These are phyloP conservation scores for Drosophila saltans DNA, from an alignment of 1,140 invertebrate genomes.

Conservation along the genomic window DNA sequence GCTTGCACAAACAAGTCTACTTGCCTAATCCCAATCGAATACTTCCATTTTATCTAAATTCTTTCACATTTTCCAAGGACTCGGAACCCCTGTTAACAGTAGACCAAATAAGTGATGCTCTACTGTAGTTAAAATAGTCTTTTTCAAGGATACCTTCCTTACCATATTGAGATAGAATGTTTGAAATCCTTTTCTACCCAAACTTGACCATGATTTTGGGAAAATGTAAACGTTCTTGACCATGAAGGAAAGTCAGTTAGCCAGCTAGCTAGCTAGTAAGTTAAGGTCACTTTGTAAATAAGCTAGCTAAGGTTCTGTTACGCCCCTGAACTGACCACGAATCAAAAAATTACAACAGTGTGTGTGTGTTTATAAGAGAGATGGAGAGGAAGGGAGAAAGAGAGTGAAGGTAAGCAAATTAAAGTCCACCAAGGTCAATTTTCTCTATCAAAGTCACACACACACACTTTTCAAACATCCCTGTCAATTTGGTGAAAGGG, in stretches of 20 bases:
- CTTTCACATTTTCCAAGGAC: no score
- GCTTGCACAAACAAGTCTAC: no score
- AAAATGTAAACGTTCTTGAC: not conserved
- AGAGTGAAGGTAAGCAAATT: not conserved
- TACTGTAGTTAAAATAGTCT: no score
- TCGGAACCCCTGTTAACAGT: no score
- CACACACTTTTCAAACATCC: not conserved
- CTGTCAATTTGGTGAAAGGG: not conserved
- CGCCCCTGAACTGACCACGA: constrained; percentile 1
- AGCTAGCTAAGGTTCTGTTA: not conserved
- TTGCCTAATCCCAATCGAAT: no score
- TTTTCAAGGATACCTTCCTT: no score
- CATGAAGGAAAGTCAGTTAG: not conserved
- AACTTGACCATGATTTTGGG: not conserved
- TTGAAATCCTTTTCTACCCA: no score
- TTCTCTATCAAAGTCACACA: not conserved
- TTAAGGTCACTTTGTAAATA: not conserved
- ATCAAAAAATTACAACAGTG: no score
- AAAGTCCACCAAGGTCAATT: constrained; percentile 1
- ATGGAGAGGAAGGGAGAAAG: not conserved
- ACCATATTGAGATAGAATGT: no score
- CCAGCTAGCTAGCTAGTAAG: no score
- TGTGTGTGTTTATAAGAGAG: not conserved
- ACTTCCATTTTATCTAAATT: no score
- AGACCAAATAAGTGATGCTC: no score